These are phyloP conservation scores for Pammene fasciana DNA, from an alignment of 2,888 invertebrate genomes.

Conservation along the genomic window DNA sequence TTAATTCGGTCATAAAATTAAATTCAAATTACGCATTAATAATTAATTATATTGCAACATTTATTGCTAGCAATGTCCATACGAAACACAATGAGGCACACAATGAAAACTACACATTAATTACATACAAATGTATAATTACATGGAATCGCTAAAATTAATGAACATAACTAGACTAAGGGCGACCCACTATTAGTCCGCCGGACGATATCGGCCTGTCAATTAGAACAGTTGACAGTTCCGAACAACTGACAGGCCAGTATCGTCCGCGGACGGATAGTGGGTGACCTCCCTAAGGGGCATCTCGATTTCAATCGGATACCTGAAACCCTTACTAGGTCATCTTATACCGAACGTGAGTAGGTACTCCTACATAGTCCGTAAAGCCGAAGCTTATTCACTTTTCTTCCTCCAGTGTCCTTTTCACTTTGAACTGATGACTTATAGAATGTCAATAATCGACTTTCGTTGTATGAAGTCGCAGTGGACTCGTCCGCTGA, in stretches of 20 bases:
- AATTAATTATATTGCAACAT: constrained; percentile 67
- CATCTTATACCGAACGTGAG: constrained; percentile 16
- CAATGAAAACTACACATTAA: constrained; percentile 58
- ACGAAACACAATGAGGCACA: constrained; percentile 67
- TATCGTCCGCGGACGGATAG: too few species aligned
- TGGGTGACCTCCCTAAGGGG: too few species aligned
- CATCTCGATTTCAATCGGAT: constrained; percentile 11
- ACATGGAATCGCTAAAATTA: constrained; percentile 67
- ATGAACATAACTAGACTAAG: constrained; percentile 54
- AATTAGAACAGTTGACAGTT: too few species aligned
- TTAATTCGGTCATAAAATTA: constrained; percentile 56
- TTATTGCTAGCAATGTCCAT: constrained; percentile 68
- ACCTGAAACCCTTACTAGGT: constrained; percentile 1
- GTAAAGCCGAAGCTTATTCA: constrained; percentile 15
- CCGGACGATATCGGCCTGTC: too few species aligned
- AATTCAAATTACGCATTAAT: constrained; percentile 50
- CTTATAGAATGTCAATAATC: constrained; percentile 41
- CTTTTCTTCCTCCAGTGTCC: constrained; percentile 21
- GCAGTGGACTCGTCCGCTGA: constrained; percentile 23
- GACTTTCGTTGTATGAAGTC: constrained; percentile 60
- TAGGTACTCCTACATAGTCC: constrained; percentile 20
- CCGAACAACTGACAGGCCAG: too few species aligned
- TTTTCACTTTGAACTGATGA: constrained; percentile 23
- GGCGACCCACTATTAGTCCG: too few species aligned
- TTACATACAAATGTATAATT: constrained; percentile 56